Conservation (phyloP, 2,797 vertebrate species). For the Sebastes itinus region DNA sequence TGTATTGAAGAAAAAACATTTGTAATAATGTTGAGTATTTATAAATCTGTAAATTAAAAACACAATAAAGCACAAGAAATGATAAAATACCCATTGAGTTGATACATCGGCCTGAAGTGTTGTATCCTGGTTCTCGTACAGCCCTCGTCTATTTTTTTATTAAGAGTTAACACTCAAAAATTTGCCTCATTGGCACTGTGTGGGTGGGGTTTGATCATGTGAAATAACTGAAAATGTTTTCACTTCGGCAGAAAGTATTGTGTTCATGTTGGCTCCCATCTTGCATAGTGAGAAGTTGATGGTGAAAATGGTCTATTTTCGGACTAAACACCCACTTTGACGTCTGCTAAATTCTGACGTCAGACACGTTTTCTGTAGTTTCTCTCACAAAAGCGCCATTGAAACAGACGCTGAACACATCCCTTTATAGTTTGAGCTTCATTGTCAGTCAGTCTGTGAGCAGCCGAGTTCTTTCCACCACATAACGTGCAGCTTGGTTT, state of each 20-base stretch:
- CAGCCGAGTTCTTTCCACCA: background rate
- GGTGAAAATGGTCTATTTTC: slow-evolving; percentile 27
- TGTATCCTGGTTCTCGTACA: background rate
- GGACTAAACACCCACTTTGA: slow-evolving; percentile 21
- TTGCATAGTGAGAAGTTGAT: background rate
- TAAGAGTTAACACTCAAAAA: background rate
- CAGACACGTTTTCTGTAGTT: slow-evolving; percentile 32
- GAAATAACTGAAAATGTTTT: background rate
- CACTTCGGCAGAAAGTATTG: background rate
- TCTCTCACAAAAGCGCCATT: slow-evolving; percentile 4
- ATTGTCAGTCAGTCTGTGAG: slow-evolving; percentile 18
- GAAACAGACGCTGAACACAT: slow-evolving; percentile 10
- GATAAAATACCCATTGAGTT: background rate
- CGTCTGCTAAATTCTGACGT: background rate
- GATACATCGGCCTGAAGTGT: background rate
- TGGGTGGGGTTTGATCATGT: background rate
- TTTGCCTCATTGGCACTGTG: background rate
- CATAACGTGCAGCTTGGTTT: background rate
- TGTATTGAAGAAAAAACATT: background rate
- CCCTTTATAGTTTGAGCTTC: slow-evolving; percentile 15
- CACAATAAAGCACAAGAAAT: background rate
- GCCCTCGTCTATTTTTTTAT: background rate
- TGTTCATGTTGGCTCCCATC: background rate
- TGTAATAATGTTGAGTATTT: background rate
- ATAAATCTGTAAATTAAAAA: background rate